Percentiles rank a stretch among this genome's conserved stretches.
phyloP scores from a whole-genome alignment of 2,797 vertebrate species.

The Pempheris klunzingeri region DNA sequence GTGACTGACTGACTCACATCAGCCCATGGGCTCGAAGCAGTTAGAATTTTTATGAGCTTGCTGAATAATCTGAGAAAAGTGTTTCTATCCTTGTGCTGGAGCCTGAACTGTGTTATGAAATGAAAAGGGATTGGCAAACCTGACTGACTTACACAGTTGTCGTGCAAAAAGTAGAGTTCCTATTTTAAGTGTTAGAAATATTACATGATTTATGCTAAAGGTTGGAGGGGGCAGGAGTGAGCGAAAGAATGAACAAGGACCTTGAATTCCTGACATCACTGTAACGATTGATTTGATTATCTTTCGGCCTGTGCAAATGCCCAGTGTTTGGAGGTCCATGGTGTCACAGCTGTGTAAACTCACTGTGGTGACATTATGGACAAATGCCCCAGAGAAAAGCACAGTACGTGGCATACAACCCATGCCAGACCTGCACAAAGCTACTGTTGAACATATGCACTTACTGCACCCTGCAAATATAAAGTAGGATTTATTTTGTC shows the following conservation, averaged over 20 bases:
- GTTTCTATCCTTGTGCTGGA: slow-evolving; percentile 24
- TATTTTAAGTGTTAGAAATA: slow-evolving; percentile 13
- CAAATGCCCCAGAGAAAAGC: slow-evolving; percentile 15
- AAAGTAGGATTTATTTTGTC: neutral
- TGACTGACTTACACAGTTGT: slow-evolving; percentile 37
- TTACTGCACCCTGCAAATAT: neutral
- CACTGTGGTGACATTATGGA: slow-evolving; percentile 39
- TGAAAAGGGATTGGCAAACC: slow-evolving; percentile 33
- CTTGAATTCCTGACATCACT: slow-evolving; percentile 42
- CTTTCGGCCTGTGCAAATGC: slow-evolving; percentile 47
- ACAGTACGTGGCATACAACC: slow-evolving; percentile 19
- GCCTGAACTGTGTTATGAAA: slow-evolving; percentile 26
- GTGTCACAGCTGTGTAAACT: slow-evolving; percentile 64
- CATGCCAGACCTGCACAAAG: slow-evolving; percentile 25
- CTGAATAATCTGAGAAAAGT: slow-evolving; percentile 46
- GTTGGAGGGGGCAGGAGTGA: neutral
- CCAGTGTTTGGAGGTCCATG: slow-evolving; percentile 33
- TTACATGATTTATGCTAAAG: slow-evolving; percentile 29
- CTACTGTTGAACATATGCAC: slow-evolving; percentile 4
- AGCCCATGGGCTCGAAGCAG: slow-evolving; percentile 29
- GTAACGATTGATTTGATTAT: slow-evolving; percentile 54
- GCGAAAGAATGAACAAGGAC: slow-evolving; percentile 28
- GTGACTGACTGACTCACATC: slow-evolving; percentile 37
- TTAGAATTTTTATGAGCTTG: slow-evolving; percentile 45
- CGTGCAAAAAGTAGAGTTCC: slow-evolving; percentile 15